Evolutionary conservation across 2,888 invertebrate species (phyloP).

Genomic region (Baccha elongata): DNA sequence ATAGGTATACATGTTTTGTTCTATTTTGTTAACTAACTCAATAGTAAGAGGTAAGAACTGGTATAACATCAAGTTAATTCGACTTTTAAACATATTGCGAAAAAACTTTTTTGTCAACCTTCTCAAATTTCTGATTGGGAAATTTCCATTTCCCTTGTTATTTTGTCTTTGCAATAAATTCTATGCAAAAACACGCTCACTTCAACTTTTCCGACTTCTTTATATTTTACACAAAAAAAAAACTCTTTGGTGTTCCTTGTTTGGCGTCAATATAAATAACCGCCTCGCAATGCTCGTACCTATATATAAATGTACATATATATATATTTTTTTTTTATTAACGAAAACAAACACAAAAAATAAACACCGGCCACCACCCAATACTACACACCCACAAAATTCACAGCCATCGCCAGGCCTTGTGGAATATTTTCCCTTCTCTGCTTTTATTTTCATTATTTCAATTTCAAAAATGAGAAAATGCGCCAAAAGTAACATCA

Average conservation of each 20-base stretch:
- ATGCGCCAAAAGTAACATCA: constrained; percentile 70
- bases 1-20: too few relatives aligned
- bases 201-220: constrained; percentile 28
- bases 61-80: too few relatives aligned
- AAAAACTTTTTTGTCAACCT: constrained; percentile 34
- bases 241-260: constrained; percentile 28
- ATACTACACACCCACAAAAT: constrained; percentile 70
- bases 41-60: too few relatives aligned
- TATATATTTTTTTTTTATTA: constrained; percentile 23
- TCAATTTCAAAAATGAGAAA: constrained; percentile 53
- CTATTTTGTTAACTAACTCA: too few relatives aligned
- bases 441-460: constrained; percentile 41
- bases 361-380: constrained; percentile 66
- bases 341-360: constrained; percentile 24
- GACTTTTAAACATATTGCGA: constrained; percentile 3
- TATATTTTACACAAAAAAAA: constrained; percentile 28
- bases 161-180: constrained; percentile 1
- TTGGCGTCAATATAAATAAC: constrained; percentile 20
- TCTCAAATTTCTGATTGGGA: constrained; percentile 42
- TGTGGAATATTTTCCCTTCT: constrained; percentile 65
- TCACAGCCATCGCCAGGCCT: constrained; percentile 44
- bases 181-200: constrained; percentile 52
- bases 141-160: constrained; percentile 52
- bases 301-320: not conserved
- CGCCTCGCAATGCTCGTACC: constrained; percentile 36